Evolutionary conservation across 2,888 invertebrate species (phyloP), one percentile per base, ranked within the genome.

Genomic region (Hanleya hanleyi): DNA sequence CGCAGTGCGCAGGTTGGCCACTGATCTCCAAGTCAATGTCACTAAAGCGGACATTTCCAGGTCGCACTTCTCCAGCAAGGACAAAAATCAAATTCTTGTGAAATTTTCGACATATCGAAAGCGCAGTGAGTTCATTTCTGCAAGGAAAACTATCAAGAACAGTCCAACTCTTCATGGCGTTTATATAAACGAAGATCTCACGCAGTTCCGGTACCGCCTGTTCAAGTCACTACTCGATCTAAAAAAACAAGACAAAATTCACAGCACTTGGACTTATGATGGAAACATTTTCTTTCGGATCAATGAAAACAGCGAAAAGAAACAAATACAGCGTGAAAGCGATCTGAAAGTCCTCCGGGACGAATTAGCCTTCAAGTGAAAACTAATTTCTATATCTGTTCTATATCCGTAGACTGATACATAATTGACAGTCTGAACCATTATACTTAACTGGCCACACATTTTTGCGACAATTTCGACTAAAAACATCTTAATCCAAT

Each of bases 101-200:
- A 64, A 64, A 37, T 37, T 64, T 36, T 15, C 22, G 9, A 22
- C 64, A 12, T 64, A 64, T n/a, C 64, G 64, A n/a, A 32, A 64
- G 15, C 29, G 64, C 12, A 64, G 9, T 15, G 64, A 64, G 36
- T 37, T 64, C 2, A 64, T 64, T 37, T 37, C 9, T 22, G 64
- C 64, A 4, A 15, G 64, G 12, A 35, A 64, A 9, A 37, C 2
- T 12, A n/a, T 64, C 18, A 3, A 37, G 9, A 37, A 64, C 18
- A n/a, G 4, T 4, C 5, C 4, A 18, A 9, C 18, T 18, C n/a
- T 37, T 22, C 9, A 35, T n/a, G 36, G 64, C 2, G 35, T 64
- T 15, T 64, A 37, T 4, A 35, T 64, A 1, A 64, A 64, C 64
- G 64, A 64, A 37, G 64, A 64, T 2, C 64, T 64, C 37, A 64